Conservation (phyloP, 2,888 invertebrate genomes). For the Aspidapion aeneum region DNA sequence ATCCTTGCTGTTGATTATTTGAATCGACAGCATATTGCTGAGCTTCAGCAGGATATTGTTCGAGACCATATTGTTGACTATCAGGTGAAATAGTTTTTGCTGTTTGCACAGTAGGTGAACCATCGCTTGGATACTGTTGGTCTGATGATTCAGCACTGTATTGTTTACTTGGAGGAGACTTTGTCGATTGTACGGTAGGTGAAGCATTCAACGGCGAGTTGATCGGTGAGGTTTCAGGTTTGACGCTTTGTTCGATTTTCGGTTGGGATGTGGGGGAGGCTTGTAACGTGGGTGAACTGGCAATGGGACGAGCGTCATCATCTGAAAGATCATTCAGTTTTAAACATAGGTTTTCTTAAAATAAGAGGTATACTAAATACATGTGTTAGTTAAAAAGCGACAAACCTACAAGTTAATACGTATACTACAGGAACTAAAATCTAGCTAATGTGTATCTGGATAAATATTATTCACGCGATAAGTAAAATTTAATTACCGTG, state of each 20-base stretch:
- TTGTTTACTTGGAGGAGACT: too few species aligned
- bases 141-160: too few species aligned
- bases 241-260: conserved; percentile 22
- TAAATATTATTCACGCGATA: too few species aligned
- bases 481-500: too few species aligned
- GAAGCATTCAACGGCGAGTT: neutral
- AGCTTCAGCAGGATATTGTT: too few species aligned
- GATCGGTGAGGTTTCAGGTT: conserved; percentile 11
- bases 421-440: too few species aligned
- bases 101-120: too few species aligned
- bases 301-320: conserved; percentile 36
- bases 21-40: neutral
- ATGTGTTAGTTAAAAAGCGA: too few species aligned
- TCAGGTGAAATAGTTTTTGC: conserved; percentile 7
- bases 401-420: too few species aligned
- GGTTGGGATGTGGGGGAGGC: conserved; percentile 23
- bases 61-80: too few species aligned
- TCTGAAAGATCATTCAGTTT: conserved; percentile 26
- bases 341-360: neutral
- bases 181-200: neutral
- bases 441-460: too few species aligned
- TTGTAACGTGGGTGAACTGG: conserved; percentile 34
- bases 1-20: neutral
- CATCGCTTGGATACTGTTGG: too few species aligned
- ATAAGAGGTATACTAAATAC: neutral